Evolutionary conservation across 1,140 invertebrate species (phyloP).

Genomic region (Agrypnia vestita): DNA sequence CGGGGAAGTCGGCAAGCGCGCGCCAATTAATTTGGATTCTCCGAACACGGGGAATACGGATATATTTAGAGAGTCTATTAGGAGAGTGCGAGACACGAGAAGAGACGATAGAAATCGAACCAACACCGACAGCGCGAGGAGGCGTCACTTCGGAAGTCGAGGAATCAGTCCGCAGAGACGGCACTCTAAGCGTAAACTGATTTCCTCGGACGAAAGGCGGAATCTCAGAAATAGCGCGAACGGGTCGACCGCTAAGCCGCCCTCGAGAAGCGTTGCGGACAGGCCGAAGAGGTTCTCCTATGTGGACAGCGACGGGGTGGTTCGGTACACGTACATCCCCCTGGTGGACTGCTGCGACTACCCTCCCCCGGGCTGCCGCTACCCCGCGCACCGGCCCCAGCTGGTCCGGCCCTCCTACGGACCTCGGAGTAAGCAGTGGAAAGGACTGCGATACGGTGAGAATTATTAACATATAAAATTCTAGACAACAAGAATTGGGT

Average conservation of each 20-base stretch:
- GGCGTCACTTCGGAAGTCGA: background rate
- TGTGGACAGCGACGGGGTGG: constrained; percentile 41
- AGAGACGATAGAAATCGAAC: background rate
- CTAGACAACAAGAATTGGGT: too few species aligned
- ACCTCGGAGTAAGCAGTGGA: constrained; percentile 52
- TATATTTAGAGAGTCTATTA: constrained; percentile 8
- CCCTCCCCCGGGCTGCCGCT: constrained; percentile 40
- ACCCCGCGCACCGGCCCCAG: background rate
- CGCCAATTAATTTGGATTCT: constrained; percentile 12
- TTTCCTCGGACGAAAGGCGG: background rate
- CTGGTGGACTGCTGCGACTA: constrained; percentile 50
- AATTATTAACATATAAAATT: background rate
- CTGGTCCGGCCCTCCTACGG: constrained; percentile 53
- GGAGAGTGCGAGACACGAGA: background rate
- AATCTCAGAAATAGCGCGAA: background rate
- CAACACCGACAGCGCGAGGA: background rate
- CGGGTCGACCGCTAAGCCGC: background rate
- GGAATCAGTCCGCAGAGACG: constrained; percentile 2
- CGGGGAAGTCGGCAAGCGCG: constrained; percentile 2
- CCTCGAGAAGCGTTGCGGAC: background rate
- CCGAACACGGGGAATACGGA: background rate
- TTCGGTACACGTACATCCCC: constrained; percentile 44
- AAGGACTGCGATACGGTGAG: constrained; percentile 56
- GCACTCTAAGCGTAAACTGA: background rate
- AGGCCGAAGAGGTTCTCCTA: constrained; percentile 53